Evolutionary conservation across 1,140 invertebrate species (phyloP), one percentile per base, ranked within the genome.

Genomic region (Ganaspis sp.): DNA sequence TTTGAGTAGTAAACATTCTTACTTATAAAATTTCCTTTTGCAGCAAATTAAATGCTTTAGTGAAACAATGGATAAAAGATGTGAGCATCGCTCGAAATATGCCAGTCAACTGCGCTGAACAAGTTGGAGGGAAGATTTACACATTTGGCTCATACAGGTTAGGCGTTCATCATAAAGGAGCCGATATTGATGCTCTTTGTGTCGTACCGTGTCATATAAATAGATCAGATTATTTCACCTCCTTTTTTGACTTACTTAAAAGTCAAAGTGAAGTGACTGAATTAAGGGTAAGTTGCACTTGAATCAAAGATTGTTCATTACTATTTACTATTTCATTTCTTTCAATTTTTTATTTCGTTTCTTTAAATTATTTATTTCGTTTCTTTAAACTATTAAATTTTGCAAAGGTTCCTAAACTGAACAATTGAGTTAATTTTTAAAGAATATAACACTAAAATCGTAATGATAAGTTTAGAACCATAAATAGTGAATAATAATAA

Each of bases 121-220:
- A 94, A 86, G 94, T 99, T 79, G 98, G 98, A 69, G 99, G 99
- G 4, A 99, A 99, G 92, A 98, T 99, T 76, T 99, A 98, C 86
- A 99, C 99, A 29, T 99, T 99, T 93, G 99, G 99, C 69, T 99
- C 99, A 70, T 99, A 96, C 85, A 93, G 95, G 79, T 91, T 96
- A 81, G 96, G 95, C 74, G 95, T 99, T n/a, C 98, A 99, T 90
- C 98, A 97, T 84, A 95, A 96, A 93, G 98, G 98, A 54, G 99
- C 98, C 84, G 99, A 99, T 95, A 99, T 99, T 87, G 99, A 99
- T 93, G 98, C 99, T 0, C 89, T 99, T 0, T 99, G 98, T 92
- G 98, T 99, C 40, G 98, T 97, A 29, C 99, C 99, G 2, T 93
- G 98, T 76, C 98, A 99, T 90, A 96, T 99, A 69, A 95, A 97